Evolutionary conservation across 2,797 vertebrate genomes (phyloP).

Genomic region (Liparis tanakae): DNA sequence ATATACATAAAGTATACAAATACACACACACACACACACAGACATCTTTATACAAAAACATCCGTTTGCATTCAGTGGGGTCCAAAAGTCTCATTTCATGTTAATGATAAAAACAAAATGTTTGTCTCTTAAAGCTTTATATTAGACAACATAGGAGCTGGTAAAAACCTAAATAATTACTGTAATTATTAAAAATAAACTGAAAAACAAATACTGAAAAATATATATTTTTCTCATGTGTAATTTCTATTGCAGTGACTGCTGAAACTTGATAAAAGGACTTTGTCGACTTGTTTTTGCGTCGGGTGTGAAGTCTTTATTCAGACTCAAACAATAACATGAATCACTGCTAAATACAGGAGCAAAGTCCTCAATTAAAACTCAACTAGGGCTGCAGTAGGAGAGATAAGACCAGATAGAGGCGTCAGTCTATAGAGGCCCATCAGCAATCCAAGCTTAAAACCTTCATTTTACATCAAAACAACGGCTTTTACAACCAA

Average conservation of each 20-base stretch:
- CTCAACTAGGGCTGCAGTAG: background rate
- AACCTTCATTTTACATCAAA: conserved; percentile 3
- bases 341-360: background rate
- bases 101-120: background rate
- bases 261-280: background rate
- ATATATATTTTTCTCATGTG: background rate
- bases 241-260: background rate
- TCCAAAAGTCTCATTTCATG: conserved; percentile 27
- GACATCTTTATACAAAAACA: conserved; percentile 48
- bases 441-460: background rate
- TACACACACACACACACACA: conserved; percentile 79
- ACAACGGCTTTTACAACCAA: conserved; percentile 12
- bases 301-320: background rate
- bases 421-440: background rate
- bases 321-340: background rate
- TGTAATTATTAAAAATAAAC: background rate
- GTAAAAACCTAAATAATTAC: background rate
- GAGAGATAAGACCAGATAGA: background rate
- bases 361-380: conserved; percentile 3
- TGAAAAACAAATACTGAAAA: background rate
- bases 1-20: conserved; percentile 84
- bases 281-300: background rate
- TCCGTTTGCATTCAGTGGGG: conserved; percentile 51
- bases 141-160: background rate
- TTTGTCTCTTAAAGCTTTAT: background rate